Base-by-base conservation (phyloP, 2,888 invertebrate species). In the Asteroscopus sphinx region DNA sequence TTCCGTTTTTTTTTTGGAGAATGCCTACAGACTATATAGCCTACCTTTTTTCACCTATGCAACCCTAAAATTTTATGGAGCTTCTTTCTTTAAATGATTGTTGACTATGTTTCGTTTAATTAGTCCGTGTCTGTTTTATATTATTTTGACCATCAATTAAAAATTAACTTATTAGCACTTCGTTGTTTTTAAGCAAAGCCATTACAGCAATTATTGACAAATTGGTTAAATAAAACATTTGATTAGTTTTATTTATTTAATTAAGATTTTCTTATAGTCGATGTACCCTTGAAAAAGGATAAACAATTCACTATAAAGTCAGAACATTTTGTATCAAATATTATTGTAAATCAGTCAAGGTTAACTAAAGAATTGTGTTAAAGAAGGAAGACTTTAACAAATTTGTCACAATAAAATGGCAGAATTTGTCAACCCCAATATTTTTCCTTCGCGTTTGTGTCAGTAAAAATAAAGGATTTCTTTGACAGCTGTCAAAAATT, bases 401-500 rank as follows among this genome's bases (percentile, higher is more conserved):
- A 21, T 0, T 1, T 21, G 21, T 21, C 2, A 21, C 21, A 21
- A 21, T 4, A 21, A 21, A 4, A 6, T 6, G 0, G 21, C 21
- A 21, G 21, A 21, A 21, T 3, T 0, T 21, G 21, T 3, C 28
- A 28, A 28, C 28, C 5, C 30, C 33, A 26, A 41, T 30, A 30
- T 21, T 33, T 13, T n/a, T 11, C 1, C 28, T 13, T 32, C 11
- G 11, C 17, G 2, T 26, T 11, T 53, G 7, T 3, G 21, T 21
- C 21, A 4, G 6, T 21, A 21, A 33, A 37, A 32, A 35, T 40
- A 16, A 64, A 17, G 21, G 40, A 13, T 15, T 30, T 16, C 26
- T 46, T 42, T 46, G 47, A 59, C 67, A 63, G 5, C 32, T 54
- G 63, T 55, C 54, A 57, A 55, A 46, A 52, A 52, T 46, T 28